phyloP scores from a whole-genome alignment of 2,113 vertebrate species.

The Rhinoderma darwinii region DNA sequence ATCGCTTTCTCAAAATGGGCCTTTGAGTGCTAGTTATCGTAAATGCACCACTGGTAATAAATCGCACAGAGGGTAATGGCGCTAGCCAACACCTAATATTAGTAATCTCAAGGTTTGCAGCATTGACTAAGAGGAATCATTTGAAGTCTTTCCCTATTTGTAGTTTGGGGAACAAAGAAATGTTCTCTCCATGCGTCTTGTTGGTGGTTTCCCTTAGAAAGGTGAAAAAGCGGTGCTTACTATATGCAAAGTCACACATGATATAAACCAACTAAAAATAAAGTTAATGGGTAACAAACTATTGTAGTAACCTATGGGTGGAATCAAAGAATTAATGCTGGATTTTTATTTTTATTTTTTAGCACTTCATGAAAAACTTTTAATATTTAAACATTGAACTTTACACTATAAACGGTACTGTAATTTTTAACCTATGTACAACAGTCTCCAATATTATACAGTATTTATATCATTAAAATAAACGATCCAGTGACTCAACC shows the following conservation, averaged over 20 bases:
- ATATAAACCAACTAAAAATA: not conserved
- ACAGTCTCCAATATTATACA: not conserved
- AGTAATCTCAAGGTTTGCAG: too few relatives aligned
- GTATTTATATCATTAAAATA: not conserved
- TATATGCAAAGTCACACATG: not conserved
- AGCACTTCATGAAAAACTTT: not conserved
- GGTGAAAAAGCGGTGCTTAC: not conserved
- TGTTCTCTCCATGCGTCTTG: not conserved
- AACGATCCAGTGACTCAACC: not conserved
- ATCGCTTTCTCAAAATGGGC: too few relatives aligned
- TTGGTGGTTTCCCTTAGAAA: not conserved
- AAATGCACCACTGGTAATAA: too few relatives aligned
- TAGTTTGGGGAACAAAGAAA: not conserved
- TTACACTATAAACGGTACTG: not conserved
- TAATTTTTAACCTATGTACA: not conserved
- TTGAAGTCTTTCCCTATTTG: not conserved
- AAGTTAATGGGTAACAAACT: not conserved
- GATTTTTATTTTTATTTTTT: too few relatives aligned
- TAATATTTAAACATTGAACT: not conserved
- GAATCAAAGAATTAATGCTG: not conserved
- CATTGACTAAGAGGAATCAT: too few relatives aligned
- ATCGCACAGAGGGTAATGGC: too few relatives aligned
- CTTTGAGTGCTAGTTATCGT: too few relatives aligned
- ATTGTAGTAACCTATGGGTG: not conserved
- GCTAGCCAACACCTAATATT: too few relatives aligned